A percentile compares a stretch with the other conserved stretches of the same genome.
Evolutionary conservation across 2,113 vertebrate genomes (phyloP).

Genomic region (Euleptes europaea): DNA sequence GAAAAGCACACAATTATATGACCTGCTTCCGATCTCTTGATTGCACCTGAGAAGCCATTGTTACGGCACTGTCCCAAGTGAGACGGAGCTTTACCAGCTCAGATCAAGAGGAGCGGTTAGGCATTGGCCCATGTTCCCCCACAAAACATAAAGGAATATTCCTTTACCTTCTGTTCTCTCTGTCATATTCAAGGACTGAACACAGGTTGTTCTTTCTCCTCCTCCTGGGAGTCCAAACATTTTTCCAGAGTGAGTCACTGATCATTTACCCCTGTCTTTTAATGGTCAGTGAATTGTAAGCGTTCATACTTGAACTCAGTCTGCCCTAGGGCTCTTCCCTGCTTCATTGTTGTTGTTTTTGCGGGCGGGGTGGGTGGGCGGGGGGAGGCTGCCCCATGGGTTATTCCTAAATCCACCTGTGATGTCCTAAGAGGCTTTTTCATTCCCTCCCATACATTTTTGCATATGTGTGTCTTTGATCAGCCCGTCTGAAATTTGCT

Average conservation of each 20-base stretch:
- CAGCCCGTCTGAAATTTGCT: background rate
- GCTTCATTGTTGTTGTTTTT: background rate
- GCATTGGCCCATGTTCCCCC: background rate
- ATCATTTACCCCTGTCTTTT: background rate
- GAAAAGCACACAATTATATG: background rate
- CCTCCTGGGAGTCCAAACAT: background rate
- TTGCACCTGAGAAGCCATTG: background rate
- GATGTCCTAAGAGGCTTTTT: rapidly evolving
- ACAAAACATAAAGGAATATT: background rate
- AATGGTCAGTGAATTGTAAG: background rate
- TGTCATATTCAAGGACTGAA: background rate
- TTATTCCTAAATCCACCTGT: constrained; percentile 5
- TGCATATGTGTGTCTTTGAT: background rate
- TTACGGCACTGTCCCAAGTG: background rate
- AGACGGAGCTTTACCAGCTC: background rate
- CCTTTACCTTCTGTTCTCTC: background rate
- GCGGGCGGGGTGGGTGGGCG: background rate
- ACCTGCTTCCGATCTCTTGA: background rate
- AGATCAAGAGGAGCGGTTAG: background rate
- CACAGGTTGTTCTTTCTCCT: background rate
- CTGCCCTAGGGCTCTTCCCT: background rate
- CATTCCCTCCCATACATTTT: background rate
- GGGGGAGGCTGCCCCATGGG: background rate
- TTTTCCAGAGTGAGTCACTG: background rate
- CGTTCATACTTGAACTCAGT: background rate